Evolutionary conservation across 2,888 invertebrate genomes (phyloP).

Genomic region (Macrosiphum euphorbiae): DNA sequence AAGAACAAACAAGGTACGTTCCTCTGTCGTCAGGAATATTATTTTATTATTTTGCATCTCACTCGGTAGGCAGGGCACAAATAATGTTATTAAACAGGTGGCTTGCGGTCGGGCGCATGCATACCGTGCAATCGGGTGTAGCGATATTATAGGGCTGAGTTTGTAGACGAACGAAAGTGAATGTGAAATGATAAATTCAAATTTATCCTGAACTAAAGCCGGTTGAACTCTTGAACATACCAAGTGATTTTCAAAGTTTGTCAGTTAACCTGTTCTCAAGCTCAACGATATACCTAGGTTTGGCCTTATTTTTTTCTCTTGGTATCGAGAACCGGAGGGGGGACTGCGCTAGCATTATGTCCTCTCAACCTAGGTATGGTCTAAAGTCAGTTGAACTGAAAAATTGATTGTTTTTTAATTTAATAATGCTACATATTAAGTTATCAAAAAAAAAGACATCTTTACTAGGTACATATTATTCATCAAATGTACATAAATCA

Average conservation of each 20-base stretch:
- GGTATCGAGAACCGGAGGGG: too few relatives aligned
- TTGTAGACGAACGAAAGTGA: not conserved
- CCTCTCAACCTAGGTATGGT: not conserved
- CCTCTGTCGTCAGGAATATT: not conserved
- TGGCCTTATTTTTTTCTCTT: not conserved
- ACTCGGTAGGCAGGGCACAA: not conserved
- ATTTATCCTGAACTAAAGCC: not conserved
- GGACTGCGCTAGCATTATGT: too few relatives aligned
- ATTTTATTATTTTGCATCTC: not conserved
- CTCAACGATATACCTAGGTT: too few relatives aligned
- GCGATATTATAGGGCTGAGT: not conserved
- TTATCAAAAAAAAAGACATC: not conserved
- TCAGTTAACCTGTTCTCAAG: not conserved
- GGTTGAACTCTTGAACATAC: not conserved
- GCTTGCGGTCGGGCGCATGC: not conserved
- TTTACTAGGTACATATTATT: not conserved
- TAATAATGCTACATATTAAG: not conserved
- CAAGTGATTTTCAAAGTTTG: not conserved
- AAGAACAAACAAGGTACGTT: constrained; percentile 58
- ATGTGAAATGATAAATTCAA: not conserved
- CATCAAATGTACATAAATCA: not conserved
- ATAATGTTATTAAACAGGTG: not conserved
- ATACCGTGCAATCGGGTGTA: not conserved
- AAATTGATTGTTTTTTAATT: not conserved
- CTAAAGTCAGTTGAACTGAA: not conserved